Evolutionary conservation across 1,140 invertebrate genomes (phyloP), one percentile per base, ranked within the genome.

Genomic region (Caerostris darwini): DNA sequence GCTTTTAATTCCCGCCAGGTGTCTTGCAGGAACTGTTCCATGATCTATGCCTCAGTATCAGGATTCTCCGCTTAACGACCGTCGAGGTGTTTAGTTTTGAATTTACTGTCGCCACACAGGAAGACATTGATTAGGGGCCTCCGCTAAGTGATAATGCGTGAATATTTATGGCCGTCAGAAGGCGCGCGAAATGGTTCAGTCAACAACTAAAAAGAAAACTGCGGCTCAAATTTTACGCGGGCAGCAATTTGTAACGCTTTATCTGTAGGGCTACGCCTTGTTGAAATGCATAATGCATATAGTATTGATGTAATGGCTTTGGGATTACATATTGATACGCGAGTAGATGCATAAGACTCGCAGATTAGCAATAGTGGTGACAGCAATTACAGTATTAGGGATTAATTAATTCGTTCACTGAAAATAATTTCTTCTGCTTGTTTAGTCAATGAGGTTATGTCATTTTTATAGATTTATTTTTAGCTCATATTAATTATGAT

Each of bases 101-200:
- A 77, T 53, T 77, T 53, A 14, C 71, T 5, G 17, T 12, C 17
- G 17, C 61, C 61, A 10, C 61, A 50, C 34, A 77, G 50, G 34
- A 34, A 34, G 34, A 34, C 34, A 34, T 34, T 53, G 71, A 77
- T 77, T 77, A 53, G 71, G 3, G 50, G 8, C 71, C 34, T 50
- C 7, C 0, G 71, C 5, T 8, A 77, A 53, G 34, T 77, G 71
- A 77, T 77, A 77, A 77, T 77, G 10, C 50, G 14, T 77, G 71
- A 77, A 77, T 77, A 77, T 77, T 77, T 77, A 77, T 77, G 71
- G 71, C 71, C 8, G 12, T 50, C 34, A 53, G 71, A 77, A 77
- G 71, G 3, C 19, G n/a, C n/a, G 10, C 69, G 10, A 77, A 71
- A 71, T 53, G 3, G 34, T 53, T 71, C 19, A 53, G 69, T 77